phyloP scores from a whole-genome alignment of 2,888 invertebrate species.

The Polydrusus tereticollis region DNA sequence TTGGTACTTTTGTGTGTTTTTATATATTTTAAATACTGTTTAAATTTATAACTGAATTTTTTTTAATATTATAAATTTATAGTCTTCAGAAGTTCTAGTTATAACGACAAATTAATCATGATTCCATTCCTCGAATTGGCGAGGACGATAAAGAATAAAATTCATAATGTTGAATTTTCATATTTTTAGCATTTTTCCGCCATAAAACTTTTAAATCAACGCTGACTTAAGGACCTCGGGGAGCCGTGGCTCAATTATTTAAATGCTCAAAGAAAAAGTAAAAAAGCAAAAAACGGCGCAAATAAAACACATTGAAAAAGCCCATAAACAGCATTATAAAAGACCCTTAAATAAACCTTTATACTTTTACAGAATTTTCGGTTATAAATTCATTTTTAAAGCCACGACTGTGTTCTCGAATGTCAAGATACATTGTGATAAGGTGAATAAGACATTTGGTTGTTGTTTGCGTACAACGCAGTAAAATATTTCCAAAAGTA shows the following conservation, averaged over 20 bases:
- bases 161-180: not conserved
- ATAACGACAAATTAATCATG: too few species aligned
- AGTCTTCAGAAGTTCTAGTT: too few species aligned
- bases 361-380: constrained; percentile 42
- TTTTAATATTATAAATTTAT: too few species aligned
- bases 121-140: not conserved
- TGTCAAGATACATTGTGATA: not conserved
- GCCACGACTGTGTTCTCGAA: constrained; percentile 23
- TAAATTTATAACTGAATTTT: too few species aligned
- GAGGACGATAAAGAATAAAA: not conserved
- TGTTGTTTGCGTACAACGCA: too few species aligned
- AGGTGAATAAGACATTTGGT: too few species aligned
- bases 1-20: too few species aligned
- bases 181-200: constrained; percentile 28
- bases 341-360: constrained; percentile 48
- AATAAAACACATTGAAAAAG: constrained; percentile 51
- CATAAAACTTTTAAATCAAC: constrained; percentile 48
- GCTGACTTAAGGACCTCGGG: constrained; percentile 49
- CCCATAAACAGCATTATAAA: constrained; percentile 51
- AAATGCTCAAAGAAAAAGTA: constrained; percentile 47
- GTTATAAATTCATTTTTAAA: constrained; percentile 47
- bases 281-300: constrained; percentile 47
- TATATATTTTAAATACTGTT: too few species aligned
- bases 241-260: constrained; percentile 50
- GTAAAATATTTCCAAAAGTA: too few species aligned